phyloP scores from a whole-genome alignment of 2,113 vertebrate genomes.

The Tamias sibiricus region DNA sequence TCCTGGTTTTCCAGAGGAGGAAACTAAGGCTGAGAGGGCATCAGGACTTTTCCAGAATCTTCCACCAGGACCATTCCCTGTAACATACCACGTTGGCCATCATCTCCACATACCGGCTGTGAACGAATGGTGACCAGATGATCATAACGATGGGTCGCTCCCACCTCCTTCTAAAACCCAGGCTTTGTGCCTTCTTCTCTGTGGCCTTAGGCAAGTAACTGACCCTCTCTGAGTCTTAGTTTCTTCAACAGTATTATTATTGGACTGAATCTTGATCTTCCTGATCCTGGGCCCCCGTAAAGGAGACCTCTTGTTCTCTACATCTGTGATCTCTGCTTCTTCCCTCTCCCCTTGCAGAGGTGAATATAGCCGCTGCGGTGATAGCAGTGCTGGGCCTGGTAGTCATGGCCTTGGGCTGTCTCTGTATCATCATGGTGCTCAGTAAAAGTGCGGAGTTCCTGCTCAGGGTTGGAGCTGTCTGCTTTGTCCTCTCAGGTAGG shows the following conservation, averaged over 20 bases:
- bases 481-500: slow-evolving; percentile 93
- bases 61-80: not conserved
- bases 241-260: not conserved
- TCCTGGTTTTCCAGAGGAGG: not conserved
- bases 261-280: not conserved
- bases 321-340: not conserved
- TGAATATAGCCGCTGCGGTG: slow-evolving; percentile 90
- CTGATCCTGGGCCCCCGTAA: not conserved
- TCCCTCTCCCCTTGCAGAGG: slow-evolving; percentile 80
- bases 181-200: not conserved
- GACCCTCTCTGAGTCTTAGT: not conserved
- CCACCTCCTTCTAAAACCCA: not conserved
- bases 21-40: not conserved
- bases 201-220: not conserved
- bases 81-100: accelerated
- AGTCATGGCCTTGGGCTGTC: slow-evolving; percentile 91
- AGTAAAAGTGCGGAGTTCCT: slow-evolving; percentile 93
- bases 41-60: not conserved
- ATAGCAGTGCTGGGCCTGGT: slow-evolving; percentile 90
- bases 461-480: slow-evolving; percentile 92
- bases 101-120: accelerated
- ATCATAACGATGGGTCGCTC: too few relatives aligned
- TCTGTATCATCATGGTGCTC: slow-evolving; percentile 93
- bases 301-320: not conserved
- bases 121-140: not conserved